Conservation (phyloP, 2,113 vertebrate genomes). For the Athene cunicularia region DNA sequence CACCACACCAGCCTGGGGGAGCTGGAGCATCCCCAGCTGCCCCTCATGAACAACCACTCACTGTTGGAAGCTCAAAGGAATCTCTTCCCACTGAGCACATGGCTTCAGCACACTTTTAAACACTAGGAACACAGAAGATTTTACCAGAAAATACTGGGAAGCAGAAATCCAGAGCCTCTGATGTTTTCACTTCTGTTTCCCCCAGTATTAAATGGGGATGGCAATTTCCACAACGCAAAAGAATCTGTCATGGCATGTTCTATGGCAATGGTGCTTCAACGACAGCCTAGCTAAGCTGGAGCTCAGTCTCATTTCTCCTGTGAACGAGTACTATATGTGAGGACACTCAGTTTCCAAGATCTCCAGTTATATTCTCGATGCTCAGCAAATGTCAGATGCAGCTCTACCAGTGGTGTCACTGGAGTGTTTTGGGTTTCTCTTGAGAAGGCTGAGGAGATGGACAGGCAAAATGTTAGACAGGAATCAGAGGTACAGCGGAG, state of each 20-base stretch:
- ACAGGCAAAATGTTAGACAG: neutral
- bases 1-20: neutral
- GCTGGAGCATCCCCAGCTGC: neutral
- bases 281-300: neutral
- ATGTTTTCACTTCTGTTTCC: neutral
- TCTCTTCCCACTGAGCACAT: neutral
- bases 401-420: neutral
- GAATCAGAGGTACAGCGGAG: neutral
- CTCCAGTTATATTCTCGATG: neutral
- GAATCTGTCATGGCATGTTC: neutral
- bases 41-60: rapidly evolving
- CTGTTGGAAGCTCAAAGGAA: neutral
- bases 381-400: neutral
- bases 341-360: neutral
- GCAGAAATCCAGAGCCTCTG: neutral
- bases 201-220: neutral
- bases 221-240: neutral
- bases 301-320: neutral
- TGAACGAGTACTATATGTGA: neutral
- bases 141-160: neutral
- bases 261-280: neutral
- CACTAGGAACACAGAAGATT: neutral
- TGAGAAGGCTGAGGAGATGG: neutral
- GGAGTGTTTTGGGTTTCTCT: neutral
- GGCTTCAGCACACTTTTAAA: neutral